Base-by-base conservation (phyloP, 2,888 invertebrate species). In the Erpobdella octoculata region DNA sequence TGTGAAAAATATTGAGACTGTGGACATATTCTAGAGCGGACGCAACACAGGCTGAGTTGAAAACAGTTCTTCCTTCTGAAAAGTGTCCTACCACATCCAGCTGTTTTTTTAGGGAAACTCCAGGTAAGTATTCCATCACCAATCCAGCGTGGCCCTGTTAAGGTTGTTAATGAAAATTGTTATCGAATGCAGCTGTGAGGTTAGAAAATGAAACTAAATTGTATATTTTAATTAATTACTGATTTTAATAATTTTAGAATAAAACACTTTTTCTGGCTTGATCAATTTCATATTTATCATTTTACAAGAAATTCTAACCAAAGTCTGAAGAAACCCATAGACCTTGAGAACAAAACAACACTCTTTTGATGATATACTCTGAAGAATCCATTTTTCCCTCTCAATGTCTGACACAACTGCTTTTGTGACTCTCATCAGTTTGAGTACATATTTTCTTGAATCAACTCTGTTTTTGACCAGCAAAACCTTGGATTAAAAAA, bases 91-190 rank as follows among this genome's bases (percentile, higher is more conserved):
- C 37, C 21, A 67, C n/a, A 37, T 37, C 38, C 41, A 67, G 21
- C 31, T 67, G 41, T 15, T 37, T 25, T 28, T 67, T 41, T 8
- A 67, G 37, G 15, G 67, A 41, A 25, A 46, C n/a, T 4, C 67
- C 67, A 3, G 41, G 41, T 31, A 67, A 21, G 33, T 67, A 67
- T 28, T 67, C 67, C 41, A 38, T 67, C 31, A 67, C 67, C 12
- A 67, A 67, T 2, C 41, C 37, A 3, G 46, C 46, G 67, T 67
- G 46, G 25, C 38, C 37, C 46, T 67, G 65, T n/a, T 25, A 8
- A 58, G 8, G 59, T 8, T n/a, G 21, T 21, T n/a, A 58, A 58
- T 58, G 21, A 8, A 61, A 61, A 61, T n/a, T n/a, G n/a, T n/a
- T n/a, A n/a, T n/a, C n/a, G n/a, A 28, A 61, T 8, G 35, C 31